Evolutionary conservation across 2,113 vertebrate genomes (phyloP).

Genomic region (Trinectes maculatus): DNA sequence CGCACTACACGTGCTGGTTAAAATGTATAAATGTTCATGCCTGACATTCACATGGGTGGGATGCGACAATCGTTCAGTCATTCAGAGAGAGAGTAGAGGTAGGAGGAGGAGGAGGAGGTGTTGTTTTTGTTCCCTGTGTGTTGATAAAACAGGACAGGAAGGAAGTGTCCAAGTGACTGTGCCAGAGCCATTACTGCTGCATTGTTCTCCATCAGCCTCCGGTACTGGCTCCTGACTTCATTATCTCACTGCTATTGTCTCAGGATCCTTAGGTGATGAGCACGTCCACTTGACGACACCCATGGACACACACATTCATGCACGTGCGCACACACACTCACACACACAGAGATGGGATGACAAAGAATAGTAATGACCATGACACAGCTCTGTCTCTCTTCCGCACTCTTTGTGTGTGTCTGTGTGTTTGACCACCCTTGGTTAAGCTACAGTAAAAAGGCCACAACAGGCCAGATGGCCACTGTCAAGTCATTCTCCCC

Average conservation of each 20-base stretch:
- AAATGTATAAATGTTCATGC: too few relatives aligned
- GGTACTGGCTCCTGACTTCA: conserved; percentile 50
- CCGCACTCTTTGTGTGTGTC: conserved; percentile 5
- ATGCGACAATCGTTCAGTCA: conserved; percentile 8
- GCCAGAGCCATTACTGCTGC: conserved; percentile 59
- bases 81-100: conserved; percentile 2
- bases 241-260: conserved; percentile 69
- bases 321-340: conserved; percentile 12
- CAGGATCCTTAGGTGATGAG: conserved; percentile 60
- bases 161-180: conserved; percentile 55
- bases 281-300: conserved; percentile 44
- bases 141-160: conserved; percentile 73
- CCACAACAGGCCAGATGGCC: conserved; percentile 59
- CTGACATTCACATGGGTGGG: not conserved
- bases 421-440: conserved; percentile 36
- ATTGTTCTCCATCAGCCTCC: conserved; percentile 67
- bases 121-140: conserved; percentile 68
- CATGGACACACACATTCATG: conserved; percentile 12
- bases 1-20: too few relatives aligned
- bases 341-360: conserved; percentile 1
- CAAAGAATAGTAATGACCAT: conserved; percentile 26
- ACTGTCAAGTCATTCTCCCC: conserved; percentile 47
- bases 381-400: conserved; percentile 15
- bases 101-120: conserved; percentile 10
- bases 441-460: conserved; percentile 45